Base-by-base conservation (phyloP, 2,888 invertebrate genomes). In the Ophioninae sp. region DNA sequence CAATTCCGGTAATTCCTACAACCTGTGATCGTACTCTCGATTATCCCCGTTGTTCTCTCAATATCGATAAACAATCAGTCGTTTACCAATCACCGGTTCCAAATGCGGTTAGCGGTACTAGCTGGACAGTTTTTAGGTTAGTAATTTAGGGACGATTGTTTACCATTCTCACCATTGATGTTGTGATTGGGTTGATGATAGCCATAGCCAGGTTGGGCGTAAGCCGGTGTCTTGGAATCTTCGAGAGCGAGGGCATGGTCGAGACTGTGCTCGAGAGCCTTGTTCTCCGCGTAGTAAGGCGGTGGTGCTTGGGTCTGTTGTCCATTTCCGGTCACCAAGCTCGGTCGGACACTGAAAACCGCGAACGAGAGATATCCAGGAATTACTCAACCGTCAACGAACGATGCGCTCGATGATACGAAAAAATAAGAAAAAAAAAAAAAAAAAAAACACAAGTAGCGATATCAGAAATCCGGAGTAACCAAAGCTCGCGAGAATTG, bases 261-360 rank as follows among this genome's bases (percentile, higher is more conserved):
- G 95, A 97, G 95, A 8, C 97, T 97, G 93, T 97, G 97, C 93
- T 98, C 98, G 65, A 98, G 93, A 41, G 97, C 98, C 93, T 98
- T 98, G 93, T 98, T 98, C 93, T 98, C 98, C n/a, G 97, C 97
- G 91, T 97, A 97, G 89, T 98, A 98, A 0, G 97, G 97, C 50
- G 97, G 97, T 30, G 97, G 97, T 0, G 97, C 97, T 90, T 97
- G 97, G 85, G 96, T 97, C 93, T 97, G 97, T 85, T 96, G 96
- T 20, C 92, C 93, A 85, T 92, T 93, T 79, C 92, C 92, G n/a
- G 97, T 95, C 61, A 97, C 97, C 93, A 97, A 96, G 69, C 97
- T 96, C 21, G 97, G 97, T 79, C 97, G 95, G 86, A 97, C 96
- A 79, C 94, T 94, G 88, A 67, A 75, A 70, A 20, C 59, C 57